phyloP scores from a whole-genome alignment of 2,888 invertebrate genomes.

The Scotopteryx bipunctaria region DNA sequence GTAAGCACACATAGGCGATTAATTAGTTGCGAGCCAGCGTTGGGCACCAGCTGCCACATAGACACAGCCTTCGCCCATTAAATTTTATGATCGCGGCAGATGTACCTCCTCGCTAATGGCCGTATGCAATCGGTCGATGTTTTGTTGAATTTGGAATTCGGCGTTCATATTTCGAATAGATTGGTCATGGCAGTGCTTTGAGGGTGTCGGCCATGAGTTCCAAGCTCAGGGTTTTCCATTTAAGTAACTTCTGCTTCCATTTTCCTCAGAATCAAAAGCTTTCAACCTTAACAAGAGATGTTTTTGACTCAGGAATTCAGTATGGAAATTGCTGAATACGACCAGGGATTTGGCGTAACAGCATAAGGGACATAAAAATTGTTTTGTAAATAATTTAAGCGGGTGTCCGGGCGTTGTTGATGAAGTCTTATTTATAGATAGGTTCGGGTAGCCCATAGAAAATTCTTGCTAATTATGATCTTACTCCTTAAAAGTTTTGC shows the following conservation, averaged over 20 bases:
- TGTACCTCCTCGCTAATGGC: conserved; percentile 64
- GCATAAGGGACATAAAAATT: neutral
- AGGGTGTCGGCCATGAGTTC: too few species aligned
- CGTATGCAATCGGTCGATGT: conserved; percentile 43
- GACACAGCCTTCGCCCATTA: conserved; percentile 65
- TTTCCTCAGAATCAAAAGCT: neutral
- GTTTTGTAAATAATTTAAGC: neutral
- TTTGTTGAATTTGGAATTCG: conserved; percentile 45
- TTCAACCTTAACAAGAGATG: neutral
- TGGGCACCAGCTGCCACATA: conserved; percentile 66
- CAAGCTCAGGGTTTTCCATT: neutral
- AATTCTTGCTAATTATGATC: too few species aligned
- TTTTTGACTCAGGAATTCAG: neutral
- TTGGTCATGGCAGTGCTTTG: conserved; percentile 18
- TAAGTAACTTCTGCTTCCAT: neutral
- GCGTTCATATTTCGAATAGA: conserved; percentile 26
- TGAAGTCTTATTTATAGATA: too few species aligned
- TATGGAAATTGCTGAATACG: neutral
- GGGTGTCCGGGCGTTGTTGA: neutral
- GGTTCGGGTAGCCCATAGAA: too few species aligned
- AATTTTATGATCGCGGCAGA: conserved; percentile 73
- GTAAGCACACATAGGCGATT: conserved; percentile 72
- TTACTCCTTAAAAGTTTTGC: too few species aligned
- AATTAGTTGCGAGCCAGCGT: conserved; percentile 72
- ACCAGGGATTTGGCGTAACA: conserved; percentile 4